Base-by-base conservation (phyloP, 1,140 invertebrate species). In the Paraescarpia echinospica region DNA sequence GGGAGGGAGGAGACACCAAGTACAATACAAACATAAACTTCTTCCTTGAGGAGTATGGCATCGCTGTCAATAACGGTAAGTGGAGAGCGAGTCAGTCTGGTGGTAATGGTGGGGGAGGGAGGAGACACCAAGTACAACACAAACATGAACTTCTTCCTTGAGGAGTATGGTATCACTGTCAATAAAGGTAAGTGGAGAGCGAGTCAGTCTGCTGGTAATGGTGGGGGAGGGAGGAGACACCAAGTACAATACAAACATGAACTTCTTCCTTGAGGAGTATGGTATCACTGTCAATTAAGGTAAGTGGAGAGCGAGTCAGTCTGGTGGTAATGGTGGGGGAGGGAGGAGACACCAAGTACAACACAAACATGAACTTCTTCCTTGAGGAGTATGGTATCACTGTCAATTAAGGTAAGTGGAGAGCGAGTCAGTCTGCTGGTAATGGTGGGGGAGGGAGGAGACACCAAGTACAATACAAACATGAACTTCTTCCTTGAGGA, bases 401-500 rank as follows among this genome's bases (percentile, higher is more conserved):
- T 95, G 97, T 99, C 8, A 99, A 99, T 96, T 98, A 97, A 96
- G 99, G 98, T 98, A 96, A 95, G 94, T 93, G 2, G 97, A 98
- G 93, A 94, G 93, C 91, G 98, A 8, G 98, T 98, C 89, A 98
- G 97, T 93, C 96, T 99, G 77, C 98, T 99, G 0, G 96, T 98
- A 94, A 97, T n/a, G n/a, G n/a, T 99, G 93, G 97, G 97, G 0
- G 99, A 99, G 96, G 98, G 98, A 0, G 98, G 98, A 1, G 98
- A 99, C 95, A 97, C 98, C 93, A 97, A 97, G 92, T 98, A 97
- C 93, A 97, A 98, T 94, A 99, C 98, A 33, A 99, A 99, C 96
- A 98, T 99, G 0, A 99, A 99, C 96, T 99, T 99, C 96, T 97
- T 99, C 90, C 96, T 99, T 8, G 99, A 99, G 96, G 98, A 99